Evolutionary conservation across 2,113 vertebrate genomes (phyloP), one percentile per base, ranked within the genome.

Genomic region (Pangasianodon hypophthalmus): DNA sequence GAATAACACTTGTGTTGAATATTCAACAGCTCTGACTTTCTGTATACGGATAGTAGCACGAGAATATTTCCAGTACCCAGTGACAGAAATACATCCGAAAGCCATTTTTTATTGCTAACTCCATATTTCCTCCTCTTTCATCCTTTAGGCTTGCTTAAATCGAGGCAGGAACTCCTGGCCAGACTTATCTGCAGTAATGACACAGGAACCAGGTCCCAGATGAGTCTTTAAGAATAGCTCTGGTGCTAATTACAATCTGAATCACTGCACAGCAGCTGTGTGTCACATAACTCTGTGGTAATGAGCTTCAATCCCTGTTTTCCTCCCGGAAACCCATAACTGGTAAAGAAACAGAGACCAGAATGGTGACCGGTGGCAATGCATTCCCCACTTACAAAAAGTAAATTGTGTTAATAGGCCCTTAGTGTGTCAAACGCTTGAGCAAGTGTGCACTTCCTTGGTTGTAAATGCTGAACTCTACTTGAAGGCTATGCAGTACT

Each of bases 261-360:
- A 90, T 58, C 41, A 73, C 67, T 91, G 64, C 88, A 64, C 29
- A 52, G 85, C 82, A 86, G 88, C 82, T 88, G 84, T 67, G 69
- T 83, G 86, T 84, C 86, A 80, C 84, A 90, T 85, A 91, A 90
- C 84, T 84, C 84, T 91, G 69, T 83, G 41, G 84, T 90, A 90
- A 90, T 91, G 80, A 87, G 84, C 88, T 90, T 80, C 89, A 91
- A 90, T 87, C 58, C 7, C n/a, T 67, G 67, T 24, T 73, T 89
- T 77, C 64, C 75, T 91, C 32, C 32, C 48, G 26, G 79, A 87
- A 92, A 91, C 44, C 88, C 90, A 90, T 58, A 90, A 75, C 44
- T 46, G 85, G 82, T 41, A 14, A 37, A 85, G 13, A 73, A 58
- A 73, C 24, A 85, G 71, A 62, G 24, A 86, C 56, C 50, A 21